Conservation (phyloP, 1,140 invertebrate genomes). For the Heterodera schachtii region DNA sequence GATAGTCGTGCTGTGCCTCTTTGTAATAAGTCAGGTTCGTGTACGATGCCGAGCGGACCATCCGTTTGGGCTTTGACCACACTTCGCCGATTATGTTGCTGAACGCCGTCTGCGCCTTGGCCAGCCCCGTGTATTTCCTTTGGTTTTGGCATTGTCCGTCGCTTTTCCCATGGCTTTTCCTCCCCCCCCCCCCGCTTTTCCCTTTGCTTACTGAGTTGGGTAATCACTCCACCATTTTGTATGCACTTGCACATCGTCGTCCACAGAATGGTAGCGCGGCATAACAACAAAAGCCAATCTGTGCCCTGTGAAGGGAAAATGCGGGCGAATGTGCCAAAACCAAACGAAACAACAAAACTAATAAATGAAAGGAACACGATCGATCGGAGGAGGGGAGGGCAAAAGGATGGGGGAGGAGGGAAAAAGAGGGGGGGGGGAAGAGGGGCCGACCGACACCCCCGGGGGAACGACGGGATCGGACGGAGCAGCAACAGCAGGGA, state of each 20-base stretch:
- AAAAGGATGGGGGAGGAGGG: no score
- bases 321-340: background rate
- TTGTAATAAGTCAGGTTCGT: conserved; percentile 65
- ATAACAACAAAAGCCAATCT: conserved; percentile 15
- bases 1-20: conserved; percentile 61
- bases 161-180: background rate
- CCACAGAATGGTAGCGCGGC: conserved; percentile 56
- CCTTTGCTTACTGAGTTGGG: conserved; percentile 49
- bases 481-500: background rate
- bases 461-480: background rate
- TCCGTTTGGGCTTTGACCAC: conserved; percentile 63
- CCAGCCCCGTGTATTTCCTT: conserved; percentile 63
- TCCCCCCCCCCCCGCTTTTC: background rate
- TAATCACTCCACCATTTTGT: conserved; percentile 65
- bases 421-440: background rate
- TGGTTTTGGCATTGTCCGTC: background rate
- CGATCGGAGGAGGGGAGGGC: background rate
- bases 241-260: conserved; percentile 56
- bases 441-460: background rate
- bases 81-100: conserved; percentile 53
- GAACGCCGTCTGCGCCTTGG: conserved; percentile 57
- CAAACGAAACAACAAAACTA: background rate
- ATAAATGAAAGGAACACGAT: background rate
- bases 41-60: conserved; percentile 61
- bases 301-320: conserved; percentile 2